Conservation (phyloP, 64 coral and sea anemone genomes). For the Montipora cactus region DNA sequence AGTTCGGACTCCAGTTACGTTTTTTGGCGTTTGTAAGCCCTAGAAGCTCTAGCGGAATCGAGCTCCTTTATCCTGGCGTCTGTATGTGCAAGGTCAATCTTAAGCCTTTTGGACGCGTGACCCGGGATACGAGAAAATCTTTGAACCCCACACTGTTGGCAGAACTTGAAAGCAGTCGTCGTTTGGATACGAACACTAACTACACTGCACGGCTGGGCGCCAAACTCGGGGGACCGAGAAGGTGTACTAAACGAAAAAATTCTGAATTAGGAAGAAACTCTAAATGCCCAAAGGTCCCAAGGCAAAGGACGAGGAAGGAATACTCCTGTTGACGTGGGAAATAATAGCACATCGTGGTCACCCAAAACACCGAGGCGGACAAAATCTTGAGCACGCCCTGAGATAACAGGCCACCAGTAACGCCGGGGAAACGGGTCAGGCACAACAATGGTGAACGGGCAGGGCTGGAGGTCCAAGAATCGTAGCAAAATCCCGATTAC, state of each 20-base stretch:
- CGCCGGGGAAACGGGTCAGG: slow-evolving; percentile 14
- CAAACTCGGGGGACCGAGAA: slow-evolving; percentile 60
- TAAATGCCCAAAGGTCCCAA: slow-evolving; percentile 70
- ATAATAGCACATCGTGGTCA: slow-evolving; percentile 32
- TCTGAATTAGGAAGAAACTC: slow-evolving; percentile 25
- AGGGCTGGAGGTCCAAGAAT: neutral
- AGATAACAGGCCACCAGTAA: slow-evolving; percentile 76
- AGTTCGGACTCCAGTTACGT: slow-evolving; percentile 51
- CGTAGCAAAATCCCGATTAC: slow-evolving; percentile 32
- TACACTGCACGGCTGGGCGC: slow-evolving; percentile 47
- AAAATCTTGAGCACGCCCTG: slow-evolving; percentile 24
- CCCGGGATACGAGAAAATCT: neutral
- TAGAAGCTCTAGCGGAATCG: neutral
- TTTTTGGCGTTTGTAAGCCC: slow-evolving; percentile 57
- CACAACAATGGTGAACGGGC: slow-evolving; percentile 54
- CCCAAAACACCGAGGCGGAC: slow-evolving; percentile 29
- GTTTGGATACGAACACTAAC: slow-evolving; percentile 66
- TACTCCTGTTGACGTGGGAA: slow-evolving; percentile 12
- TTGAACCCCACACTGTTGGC: slow-evolving; percentile 58
- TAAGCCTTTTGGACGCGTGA: neutral
- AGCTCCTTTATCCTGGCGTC: slow-evolving; percentile 56
- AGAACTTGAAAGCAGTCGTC: slow-evolving; percentile 40
- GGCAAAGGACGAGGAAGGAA: slow-evolving; percentile 37
- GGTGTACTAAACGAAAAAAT: neutral
- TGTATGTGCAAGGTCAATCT: neutral